These are phyloP conservation scores for Drosophila meridionalis DNA, from an alignment of 2,888 invertebrate genomes.

Conservation along the genomic window DNA sequence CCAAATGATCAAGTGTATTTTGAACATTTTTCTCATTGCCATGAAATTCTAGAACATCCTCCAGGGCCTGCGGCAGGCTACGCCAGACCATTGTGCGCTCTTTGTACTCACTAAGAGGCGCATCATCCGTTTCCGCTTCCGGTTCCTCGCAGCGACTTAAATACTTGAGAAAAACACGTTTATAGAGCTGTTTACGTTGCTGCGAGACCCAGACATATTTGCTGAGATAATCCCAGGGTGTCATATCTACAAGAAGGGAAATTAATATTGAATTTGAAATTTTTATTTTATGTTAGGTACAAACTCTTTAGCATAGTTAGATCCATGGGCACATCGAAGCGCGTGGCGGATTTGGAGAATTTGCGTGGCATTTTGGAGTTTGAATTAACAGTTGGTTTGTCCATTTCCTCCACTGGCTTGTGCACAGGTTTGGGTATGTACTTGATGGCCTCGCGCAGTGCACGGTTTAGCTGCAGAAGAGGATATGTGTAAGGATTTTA, in stretches of 20 bases:
- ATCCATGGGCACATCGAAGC: conserved; percentile 91
- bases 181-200: conserved; percentile 86
- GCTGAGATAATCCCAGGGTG: conserved; percentile 90
- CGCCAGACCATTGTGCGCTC: conserved; percentile 81
- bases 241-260: conserved; percentile 86
- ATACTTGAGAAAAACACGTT: conserved; percentile 86
- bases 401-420: conserved; percentile 57
- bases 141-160: conserved; percentile 77
- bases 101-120: conserved; percentile 63
- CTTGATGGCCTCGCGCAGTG: conserved; percentile 83
- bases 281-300: conserved; percentile 16
- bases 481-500: background rate
- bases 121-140: conserved; percentile 65
- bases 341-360: conserved; percentile 90
- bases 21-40: conserved; percentile 82
- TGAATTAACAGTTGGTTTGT: conserved; percentile 62
- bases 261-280: conserved; percentile 11
- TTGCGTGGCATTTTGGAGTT: conserved; percentile 88
- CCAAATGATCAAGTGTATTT: conserved; percentile 72
- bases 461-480: conserved; percentile 78
- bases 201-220: conserved; percentile 88
- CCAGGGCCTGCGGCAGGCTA: conserved; percentile 83
- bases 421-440: conserved; percentile 70
- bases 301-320: conserved; percentile 85
- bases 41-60: conserved; percentile 85